Percentiles rank a stretch among this genome's conserved stretches.
These are phyloP conservation scores for Ariolimax columbianus DNA, from an alignment of 2,888 invertebrate genomes.

Conservation along the genomic window DNA sequence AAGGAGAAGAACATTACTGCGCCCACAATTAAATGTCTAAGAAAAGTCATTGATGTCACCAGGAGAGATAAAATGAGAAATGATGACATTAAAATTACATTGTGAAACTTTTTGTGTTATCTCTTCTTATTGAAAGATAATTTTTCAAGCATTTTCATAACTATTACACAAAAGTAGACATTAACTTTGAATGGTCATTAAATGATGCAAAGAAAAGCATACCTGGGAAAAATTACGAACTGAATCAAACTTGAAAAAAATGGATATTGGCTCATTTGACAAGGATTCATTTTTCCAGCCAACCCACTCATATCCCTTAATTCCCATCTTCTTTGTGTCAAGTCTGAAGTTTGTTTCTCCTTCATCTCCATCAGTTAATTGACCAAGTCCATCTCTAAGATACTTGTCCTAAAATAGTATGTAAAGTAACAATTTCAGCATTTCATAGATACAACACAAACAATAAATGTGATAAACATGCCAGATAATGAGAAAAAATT, in stretches of 20 bases:
- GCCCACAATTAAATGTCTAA: too few species aligned
- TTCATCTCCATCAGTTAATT: conserved; percentile 88
- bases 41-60: too few species aligned
- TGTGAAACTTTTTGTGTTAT: too few species aligned
- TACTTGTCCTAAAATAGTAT: conserved; percentile 61
- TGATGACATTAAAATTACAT: too few species aligned
- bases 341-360: conserved; percentile 87
- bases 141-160: too few species aligned
- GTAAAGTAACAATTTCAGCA: background rate
- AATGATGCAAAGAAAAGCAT: conserved; percentile 8
- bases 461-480: background rate
- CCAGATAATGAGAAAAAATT: too few species aligned
- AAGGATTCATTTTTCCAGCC: conserved; percentile 88
- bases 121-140: too few species aligned
- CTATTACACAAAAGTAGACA: too few species aligned
- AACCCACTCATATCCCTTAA: conserved; percentile 90
- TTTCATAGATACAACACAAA: background rate
- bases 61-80: too few species aligned
- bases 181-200: too few species aligned
- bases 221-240: conserved; percentile 91
- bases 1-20: too few species aligned
- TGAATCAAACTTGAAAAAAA: conserved; percentile 92
- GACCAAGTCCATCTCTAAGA: conserved; percentile 88
- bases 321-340: conserved; percentile 83
- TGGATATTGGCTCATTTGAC: conserved; percentile 83